Evolutionary conservation across 2,888 invertebrate genomes (phyloP).

Genomic region (Machimus rusticus): DNA sequence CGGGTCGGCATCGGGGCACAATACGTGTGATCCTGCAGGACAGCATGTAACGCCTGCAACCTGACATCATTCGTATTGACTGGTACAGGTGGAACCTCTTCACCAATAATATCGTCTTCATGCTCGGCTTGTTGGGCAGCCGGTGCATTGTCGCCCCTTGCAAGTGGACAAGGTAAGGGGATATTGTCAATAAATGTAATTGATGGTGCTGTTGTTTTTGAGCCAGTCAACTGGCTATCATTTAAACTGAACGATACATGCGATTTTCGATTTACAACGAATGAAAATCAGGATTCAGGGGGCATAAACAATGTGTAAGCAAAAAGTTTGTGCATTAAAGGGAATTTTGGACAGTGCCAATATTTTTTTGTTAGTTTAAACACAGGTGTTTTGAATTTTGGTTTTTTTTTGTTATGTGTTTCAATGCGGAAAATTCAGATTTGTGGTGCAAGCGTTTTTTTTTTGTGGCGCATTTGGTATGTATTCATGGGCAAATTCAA

Average conservation of each 20-base stretch:
- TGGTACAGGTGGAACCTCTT: constrained; percentile 60
- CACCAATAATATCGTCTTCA: constrained; percentile 61
- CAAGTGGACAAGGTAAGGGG: constrained; percentile 49
- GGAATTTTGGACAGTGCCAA: neutral
- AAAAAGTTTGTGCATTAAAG: neutral
- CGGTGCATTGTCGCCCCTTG: constrained; percentile 48
- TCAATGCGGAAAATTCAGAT: neutral
- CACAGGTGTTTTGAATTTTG: neutral
- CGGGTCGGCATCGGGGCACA: constrained; percentile 55
- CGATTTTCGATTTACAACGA: neutral
- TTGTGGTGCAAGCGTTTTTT: neutral
- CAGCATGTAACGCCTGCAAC: constrained; percentile 58
- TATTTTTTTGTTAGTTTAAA: neutral
- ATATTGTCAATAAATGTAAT: constrained; percentile 50
- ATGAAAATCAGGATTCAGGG: neutral
- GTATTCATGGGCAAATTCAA: constrained; percentile 31
- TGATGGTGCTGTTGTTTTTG: constrained; percentile 37
- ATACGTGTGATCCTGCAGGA: constrained; percentile 62
- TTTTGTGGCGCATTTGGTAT: constrained; percentile 9
- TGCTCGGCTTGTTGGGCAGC: constrained; percentile 50
- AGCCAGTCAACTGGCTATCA: constrained; percentile 45
- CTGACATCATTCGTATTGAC: constrained; percentile 58
- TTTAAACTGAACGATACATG: constrained; percentile 45
- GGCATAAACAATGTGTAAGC: neutral
- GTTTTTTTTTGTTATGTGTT: neutral